Conservation (phyloP, 2,113 vertebrate genomes). For the Tachysurus vachellii region DNA sequence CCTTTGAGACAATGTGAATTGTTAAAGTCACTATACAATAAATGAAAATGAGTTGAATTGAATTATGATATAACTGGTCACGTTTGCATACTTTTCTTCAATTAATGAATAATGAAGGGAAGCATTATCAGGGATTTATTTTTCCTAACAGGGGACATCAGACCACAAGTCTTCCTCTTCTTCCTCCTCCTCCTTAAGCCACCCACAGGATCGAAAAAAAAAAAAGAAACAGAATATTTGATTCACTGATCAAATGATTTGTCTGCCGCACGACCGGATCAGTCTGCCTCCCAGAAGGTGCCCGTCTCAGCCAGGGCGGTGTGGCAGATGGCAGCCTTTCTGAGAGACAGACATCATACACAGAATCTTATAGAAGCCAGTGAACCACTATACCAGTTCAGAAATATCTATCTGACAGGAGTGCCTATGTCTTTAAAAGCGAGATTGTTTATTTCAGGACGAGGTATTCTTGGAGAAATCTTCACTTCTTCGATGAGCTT, state of each 20-base stretch:
- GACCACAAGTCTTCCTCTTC: too few relatives aligned
- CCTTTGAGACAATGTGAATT: too few relatives aligned
- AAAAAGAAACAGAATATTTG: not conserved
- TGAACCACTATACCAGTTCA: constrained; percentile 19
- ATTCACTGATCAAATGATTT: not conserved
- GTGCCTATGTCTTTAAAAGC: constrained; percentile 8
- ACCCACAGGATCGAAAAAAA: not conserved
- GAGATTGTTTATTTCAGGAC: constrained; percentile 31
- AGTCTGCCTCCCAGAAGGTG: constrained; percentile 13
- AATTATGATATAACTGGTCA: not conserved
- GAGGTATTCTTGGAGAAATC: constrained; percentile 24
- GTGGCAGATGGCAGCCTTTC: constrained; percentile 41
- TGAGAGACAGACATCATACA: constrained; percentile 29
- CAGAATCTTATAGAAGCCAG: constrained; percentile 38
- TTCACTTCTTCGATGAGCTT: not conserved
- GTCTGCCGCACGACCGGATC: not conserved
- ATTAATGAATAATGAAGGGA: not conserved
- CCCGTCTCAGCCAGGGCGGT: constrained; percentile 21
- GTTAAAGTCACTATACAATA: too few relatives aligned
- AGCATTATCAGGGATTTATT: not conserved
- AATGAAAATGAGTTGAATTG: too few relatives aligned
- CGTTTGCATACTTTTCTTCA: not conserved
- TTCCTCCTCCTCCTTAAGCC: not conserved
- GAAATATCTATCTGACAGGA: constrained; percentile 24
- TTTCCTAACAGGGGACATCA: not conserved